Evolutionary conservation across 2,797 vertebrate species (phyloP).

Genomic region (Semaprochilodus insignis): DNA sequence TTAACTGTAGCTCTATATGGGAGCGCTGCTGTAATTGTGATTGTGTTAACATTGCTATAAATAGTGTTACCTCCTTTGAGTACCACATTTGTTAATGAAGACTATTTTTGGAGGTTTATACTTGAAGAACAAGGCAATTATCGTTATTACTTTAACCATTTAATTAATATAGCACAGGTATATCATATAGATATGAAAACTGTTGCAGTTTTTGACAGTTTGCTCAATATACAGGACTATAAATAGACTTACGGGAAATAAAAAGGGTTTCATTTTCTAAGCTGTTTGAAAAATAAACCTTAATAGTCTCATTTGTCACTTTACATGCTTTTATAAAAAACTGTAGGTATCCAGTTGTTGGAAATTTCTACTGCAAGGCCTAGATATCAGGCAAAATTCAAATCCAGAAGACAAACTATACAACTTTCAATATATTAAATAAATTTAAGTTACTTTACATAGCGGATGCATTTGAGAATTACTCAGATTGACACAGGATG

Average conservation of each 20-base stretch:
- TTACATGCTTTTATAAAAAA: background rate
- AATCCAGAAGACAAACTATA: too few species aligned
- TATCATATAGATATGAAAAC: background rate
- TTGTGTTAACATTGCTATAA: background rate
- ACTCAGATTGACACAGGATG: too few species aligned
- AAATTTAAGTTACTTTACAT: too few species aligned
- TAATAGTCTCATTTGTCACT: background rate
- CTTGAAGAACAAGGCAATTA: background rate
- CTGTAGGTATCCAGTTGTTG: background rate
- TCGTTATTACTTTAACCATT: background rate
- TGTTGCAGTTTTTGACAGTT: background rate
- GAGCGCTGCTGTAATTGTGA: background rate
- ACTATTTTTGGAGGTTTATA: background rate
- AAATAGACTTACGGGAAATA: background rate
- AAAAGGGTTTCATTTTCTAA: background rate
- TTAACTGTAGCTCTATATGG: background rate
- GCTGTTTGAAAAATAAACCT: too few species aligned
- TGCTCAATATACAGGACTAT: background rate
- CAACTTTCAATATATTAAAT: too few species aligned
- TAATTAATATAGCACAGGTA: background rate
- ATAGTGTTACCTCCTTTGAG: background rate
- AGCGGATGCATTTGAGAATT: too few species aligned
- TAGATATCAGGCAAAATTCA: background rate
- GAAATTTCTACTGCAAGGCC: background rate
- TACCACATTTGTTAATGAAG: slow-evolving; percentile 3